Evolutionary conservation across 2,888 invertebrate species (phyloP).

Genomic region (Apamea anceps): DNA sequence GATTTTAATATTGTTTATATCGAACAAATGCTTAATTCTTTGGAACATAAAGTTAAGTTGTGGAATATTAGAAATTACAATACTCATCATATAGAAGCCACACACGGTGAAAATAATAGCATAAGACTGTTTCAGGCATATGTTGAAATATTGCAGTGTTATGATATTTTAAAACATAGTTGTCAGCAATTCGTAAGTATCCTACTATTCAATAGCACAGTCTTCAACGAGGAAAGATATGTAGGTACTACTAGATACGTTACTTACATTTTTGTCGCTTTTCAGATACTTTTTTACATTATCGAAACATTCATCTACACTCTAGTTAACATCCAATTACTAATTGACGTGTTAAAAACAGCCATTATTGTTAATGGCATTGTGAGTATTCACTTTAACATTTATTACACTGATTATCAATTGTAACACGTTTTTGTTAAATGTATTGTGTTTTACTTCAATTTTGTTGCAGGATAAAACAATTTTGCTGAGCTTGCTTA

Average conservation of each 20-base stretch:
- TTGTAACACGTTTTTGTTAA: not conserved
- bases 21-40: not conserved
- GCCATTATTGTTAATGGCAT: too few species aligned
- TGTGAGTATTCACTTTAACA: too few species aligned
- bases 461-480: not conserved
- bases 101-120: not conserved
- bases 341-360: not conserved
- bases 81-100: not conserved
- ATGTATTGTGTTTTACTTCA: not conserved
- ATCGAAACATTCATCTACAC: not conserved
- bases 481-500: accelerated
- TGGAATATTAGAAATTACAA: not conserved
- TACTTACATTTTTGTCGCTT: not conserved
- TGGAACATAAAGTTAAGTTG: conserved; percentile 26
- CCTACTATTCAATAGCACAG: not conserved
- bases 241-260: not conserved
- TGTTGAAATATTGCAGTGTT: conserved; percentile 46
- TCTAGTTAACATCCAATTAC: not conserved
- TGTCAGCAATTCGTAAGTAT: conserved; percentile 39
- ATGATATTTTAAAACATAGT: conserved; percentile 15
- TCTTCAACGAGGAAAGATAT: not conserved
- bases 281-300: not conserved
- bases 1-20: conserved; percentile 21
- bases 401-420: too few species aligned
- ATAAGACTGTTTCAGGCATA: conserved; percentile 30